Evolutionary conservation across 2,888 invertebrate species (phyloP), one percentile per base, ranked within the genome.

Genomic region (Chloroclysta siterata): DNA sequence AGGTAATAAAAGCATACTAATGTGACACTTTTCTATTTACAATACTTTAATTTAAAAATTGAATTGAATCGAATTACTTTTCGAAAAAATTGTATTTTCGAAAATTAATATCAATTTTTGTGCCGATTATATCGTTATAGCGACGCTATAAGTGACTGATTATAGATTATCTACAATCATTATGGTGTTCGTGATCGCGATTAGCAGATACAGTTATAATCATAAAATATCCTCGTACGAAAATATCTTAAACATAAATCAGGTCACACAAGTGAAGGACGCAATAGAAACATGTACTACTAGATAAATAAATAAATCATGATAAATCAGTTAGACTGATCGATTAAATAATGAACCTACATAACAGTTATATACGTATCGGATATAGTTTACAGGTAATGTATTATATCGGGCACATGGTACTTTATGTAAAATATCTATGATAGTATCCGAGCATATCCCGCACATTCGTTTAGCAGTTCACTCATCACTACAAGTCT

Each of bases 251-350:
- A 88, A 88, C 46, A 85, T 89, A 91, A 91, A 91, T 92, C 92
- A 92, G 92, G 92, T 93, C 92, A 92, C 92, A 92, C 83, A 88
- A 91, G 89, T 88, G 87, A 89, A 87, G 83, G 83, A 85, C 83
- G 85, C 78, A 70, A 84, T 82, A 84, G n/a, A n/a, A 81, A 79
- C 73, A 77, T 77, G 73, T 78, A 78, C 73, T 77, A 78, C 74
- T 78, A 78, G 74, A 71, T 74, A 78, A 75, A 80, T 80, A 83
- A 76, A 80, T 77, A 76, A 81, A 78, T 81, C 75, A 80, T 74
- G 72, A 72, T 76, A 75, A 72, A 78, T 80, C 82, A 81, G 82
- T 83, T 76, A 72, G 65, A 81, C 82, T 80, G 83, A 83, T 75
- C 60, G 58, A 72, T 71, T 65, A 68, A 73, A 72, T 68, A 73